Percentiles rank a stretch among this genome's conserved stretches.
Conservation (phyloP, 2,888 invertebrate genomes). For the Patella ulyssiponensis region DNA sequence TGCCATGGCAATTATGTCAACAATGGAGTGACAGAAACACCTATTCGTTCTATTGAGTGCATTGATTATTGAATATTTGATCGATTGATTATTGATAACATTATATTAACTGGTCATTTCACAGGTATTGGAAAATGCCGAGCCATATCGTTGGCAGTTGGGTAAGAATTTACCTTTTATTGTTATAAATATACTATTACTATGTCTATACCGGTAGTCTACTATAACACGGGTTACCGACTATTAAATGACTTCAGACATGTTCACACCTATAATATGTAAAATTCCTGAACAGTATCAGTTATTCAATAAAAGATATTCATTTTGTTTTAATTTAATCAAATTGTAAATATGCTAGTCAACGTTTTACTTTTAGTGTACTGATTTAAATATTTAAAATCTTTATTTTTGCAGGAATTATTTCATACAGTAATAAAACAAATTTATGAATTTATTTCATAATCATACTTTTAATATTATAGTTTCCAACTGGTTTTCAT, state of each 20-base stretch:
- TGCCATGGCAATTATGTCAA: constrained; percentile 9
- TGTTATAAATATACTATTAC: too few relatives aligned
- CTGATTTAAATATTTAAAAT: too few relatives aligned
- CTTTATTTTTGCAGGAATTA: too few relatives aligned
- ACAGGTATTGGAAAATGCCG: constrained; percentile 38
- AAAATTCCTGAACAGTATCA: too few relatives aligned
- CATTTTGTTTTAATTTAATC: constrained; percentile 6
- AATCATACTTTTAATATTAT: constrained; percentile 34
- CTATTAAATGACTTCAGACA: too few relatives aligned
- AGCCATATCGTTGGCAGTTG: constrained; percentile 54
- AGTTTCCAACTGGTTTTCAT: constrained; percentile 70
- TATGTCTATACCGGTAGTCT: too few relatives aligned
- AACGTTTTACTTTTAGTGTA: too few relatives aligned
- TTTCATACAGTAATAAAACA: too few relatives aligned
- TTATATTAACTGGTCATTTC: neutral
- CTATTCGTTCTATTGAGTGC: neutral
- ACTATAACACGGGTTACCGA: too few relatives aligned
- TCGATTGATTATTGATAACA: constrained; percentile 1
- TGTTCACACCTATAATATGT: too few relatives aligned
- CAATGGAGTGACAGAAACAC: neutral
- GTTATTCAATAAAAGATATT: neutral
- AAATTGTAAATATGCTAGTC: neutral
- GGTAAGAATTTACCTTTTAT: constrained; percentile 39
- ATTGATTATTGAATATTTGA: constrained; percentile 8
- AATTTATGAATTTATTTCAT: too few relatives aligned